phyloP scores from a whole-genome alignment of 2,113 vertebrate genomes.

The Pseudonaja textilis region DNA sequence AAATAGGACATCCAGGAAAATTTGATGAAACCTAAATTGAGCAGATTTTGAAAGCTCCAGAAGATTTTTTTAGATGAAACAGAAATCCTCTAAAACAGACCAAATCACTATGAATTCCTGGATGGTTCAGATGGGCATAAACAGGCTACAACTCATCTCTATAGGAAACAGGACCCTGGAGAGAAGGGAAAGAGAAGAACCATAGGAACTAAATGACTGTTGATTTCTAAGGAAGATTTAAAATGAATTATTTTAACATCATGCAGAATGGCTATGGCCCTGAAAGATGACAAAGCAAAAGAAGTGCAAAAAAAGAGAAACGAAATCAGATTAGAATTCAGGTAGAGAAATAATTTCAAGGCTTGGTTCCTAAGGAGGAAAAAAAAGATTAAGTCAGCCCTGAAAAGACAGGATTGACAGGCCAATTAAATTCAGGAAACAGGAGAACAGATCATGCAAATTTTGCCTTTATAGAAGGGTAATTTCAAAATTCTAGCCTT shows the following conservation, averaged over 20 bases:
- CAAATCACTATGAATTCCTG: not conserved
- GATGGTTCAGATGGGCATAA: not conserved
- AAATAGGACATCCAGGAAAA: not conserved
- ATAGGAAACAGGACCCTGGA: not conserved
- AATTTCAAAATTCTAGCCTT: not conserved
- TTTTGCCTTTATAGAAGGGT: not conserved
- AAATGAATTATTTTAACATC: not conserved
- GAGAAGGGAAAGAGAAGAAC: not conserved
- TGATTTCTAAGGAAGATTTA: not conserved
- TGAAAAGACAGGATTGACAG: not conserved
- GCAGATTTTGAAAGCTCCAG: not conserved
- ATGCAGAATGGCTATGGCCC: not conserved
- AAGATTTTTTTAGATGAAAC: not conserved
- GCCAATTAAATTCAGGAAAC: not conserved
- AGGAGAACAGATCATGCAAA: not conserved
- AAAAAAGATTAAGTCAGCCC: not conserved
- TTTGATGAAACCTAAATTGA: not conserved
- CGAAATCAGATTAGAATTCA: not conserved
- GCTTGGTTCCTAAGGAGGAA: not conserved
- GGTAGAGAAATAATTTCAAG: not conserved
- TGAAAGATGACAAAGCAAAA: not conserved
- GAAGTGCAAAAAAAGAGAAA: not conserved
- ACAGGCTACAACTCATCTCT: not conserved
- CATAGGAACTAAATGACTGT: not conserved
- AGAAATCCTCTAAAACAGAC: not conserved